These are phyloP conservation scores for Cantharis rustica DNA, from an alignment of 2,888 invertebrate species.

Conservation along the genomic window DNA sequence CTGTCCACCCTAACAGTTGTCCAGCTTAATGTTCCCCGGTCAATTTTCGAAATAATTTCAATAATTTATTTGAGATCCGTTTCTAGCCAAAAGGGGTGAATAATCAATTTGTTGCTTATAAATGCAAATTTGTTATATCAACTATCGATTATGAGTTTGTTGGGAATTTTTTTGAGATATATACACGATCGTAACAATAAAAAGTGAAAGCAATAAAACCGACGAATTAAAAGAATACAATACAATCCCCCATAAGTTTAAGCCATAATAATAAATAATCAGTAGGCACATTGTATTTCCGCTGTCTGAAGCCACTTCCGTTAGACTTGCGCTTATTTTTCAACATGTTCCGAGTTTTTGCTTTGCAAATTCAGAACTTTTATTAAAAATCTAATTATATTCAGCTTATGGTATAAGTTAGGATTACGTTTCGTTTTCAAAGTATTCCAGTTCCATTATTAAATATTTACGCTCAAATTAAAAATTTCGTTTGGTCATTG, in stretches of 20 bases:
- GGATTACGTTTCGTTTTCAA: slow-evolving; percentile 17
- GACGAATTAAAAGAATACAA: slow-evolving; percentile 39
- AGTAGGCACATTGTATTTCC: slow-evolving; percentile 49
- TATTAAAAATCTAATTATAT: slow-evolving; percentile 30
- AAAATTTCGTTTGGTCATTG: slow-evolving; percentile 22
- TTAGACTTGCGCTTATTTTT: slow-evolving; percentile 33
- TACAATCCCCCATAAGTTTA: slow-evolving; percentile 44
- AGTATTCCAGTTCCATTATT: slow-evolving; percentile 15
- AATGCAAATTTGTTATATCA: neutral
- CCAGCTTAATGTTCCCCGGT: slow-evolving; percentile 23
- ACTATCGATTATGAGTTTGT: neutral
- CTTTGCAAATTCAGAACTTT: slow-evolving; percentile 28
- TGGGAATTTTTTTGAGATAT: neutral
- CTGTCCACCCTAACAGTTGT: slow-evolving; percentile 27
- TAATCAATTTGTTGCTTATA: slow-evolving; percentile 16
- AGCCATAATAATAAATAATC: slow-evolving; percentile 54
- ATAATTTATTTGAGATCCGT: slow-evolving; percentile 21
- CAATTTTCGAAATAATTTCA: slow-evolving; percentile 13
- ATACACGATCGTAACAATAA: slow-evolving; percentile 3
- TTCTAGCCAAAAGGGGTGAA: slow-evolving; percentile 18
- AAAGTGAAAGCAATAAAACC: slow-evolving; percentile 24
- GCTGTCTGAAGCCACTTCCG: slow-evolving; percentile 43
- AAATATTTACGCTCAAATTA: slow-evolving; percentile 23
- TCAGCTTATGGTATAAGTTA: slow-evolving; percentile 23
- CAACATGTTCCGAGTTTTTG: slow-evolving; percentile 26